A percentile compares a stretch with the other conserved stretches of the same genome.
These are phyloP conservation scores for Eupeodes corollae DNA, from an alignment of 1,140 invertebrate species.

Conservation along the genomic window DNA sequence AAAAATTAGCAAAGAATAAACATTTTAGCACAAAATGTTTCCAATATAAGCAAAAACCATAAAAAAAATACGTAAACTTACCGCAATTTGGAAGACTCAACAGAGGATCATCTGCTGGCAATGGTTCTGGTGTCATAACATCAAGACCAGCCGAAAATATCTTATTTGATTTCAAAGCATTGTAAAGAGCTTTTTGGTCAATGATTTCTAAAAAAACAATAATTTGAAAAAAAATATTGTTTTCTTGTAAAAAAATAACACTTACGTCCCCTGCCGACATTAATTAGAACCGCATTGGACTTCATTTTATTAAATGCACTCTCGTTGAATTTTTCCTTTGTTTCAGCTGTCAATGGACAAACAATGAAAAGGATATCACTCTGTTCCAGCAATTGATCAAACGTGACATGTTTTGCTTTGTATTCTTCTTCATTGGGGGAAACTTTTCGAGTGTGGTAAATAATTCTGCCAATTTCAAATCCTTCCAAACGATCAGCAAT, in stretches of 20 bases:
- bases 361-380: slow-evolving; percentile 73
- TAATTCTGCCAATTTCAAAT: slow-evolving; percentile 58
- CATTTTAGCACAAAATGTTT: too few relatives aligned
- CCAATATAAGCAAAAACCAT: not conserved
- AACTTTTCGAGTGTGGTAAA: slow-evolving; percentile 59
- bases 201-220: slow-evolving; percentile 53
- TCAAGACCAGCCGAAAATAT: slow-evolving; percentile 87
- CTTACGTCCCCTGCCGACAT: slow-evolving; percentile 65
- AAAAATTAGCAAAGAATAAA: slow-evolving; percentile 33
- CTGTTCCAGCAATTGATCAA: slow-evolving; percentile 55
- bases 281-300: slow-evolving; percentile 66
- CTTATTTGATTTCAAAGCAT: slow-evolving; percentile 58
- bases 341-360: slow-evolving; percentile 60
- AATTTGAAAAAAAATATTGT: slow-evolving; percentile 32
- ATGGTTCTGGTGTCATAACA: slow-evolving; percentile 83
- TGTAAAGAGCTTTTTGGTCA: slow-evolving; percentile 65
- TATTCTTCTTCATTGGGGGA: slow-evolving; percentile 49
- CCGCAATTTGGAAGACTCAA: slow-evolving; percentile 69
- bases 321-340: slow-evolving; percentile 63
- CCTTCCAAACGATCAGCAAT: slow-evolving; percentile 58
- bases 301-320: slow-evolving; percentile 76
- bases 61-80: slow-evolving; percentile 35
- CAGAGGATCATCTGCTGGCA: slow-evolving; percentile 67
- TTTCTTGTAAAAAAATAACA: slow-evolving; percentile 36
- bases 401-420: slow-evolving; percentile 57